Evolutionary conservation across 2,797 vertebrate species (phyloP), one percentile per base, ranked within the genome.

Genomic region (Enteromius radiatus): DNA sequence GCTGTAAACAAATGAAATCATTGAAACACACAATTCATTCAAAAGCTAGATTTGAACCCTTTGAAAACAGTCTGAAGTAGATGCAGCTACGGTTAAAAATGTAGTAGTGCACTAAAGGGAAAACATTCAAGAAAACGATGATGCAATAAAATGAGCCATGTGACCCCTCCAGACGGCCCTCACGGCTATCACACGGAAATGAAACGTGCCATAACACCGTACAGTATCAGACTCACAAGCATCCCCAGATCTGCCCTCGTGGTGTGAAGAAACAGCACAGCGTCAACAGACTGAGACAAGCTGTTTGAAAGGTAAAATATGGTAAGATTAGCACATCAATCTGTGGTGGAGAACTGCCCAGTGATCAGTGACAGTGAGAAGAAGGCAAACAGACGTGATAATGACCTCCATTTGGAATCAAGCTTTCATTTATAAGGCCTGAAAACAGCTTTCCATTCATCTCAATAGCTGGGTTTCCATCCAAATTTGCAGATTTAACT

Each of bases 281-380:
- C 3, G 1, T 63, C 33, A 36, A 38, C n/a, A 23, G 52, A 61
- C 2, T 43, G 78, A 70, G 23, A 28, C 2, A 79, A 11, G 52
- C 78, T 41, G n/a, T 54, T 43, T 76, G 36, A 56, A 41, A 70
- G 54, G 52, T 56, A 59, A 70, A 59, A 70, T 80, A n/a, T 70
- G 33, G 9, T 31, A 41, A 3, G 10, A 69, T 69, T 56, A 43
- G 77, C 38, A 31, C 52, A n/a, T 56, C 65, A 31, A 67, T n/a
- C 76, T 67, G 33, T 69, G 15, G 23, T 70, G 65, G 47, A 78
- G 31, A 38, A 19, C 31, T 23, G 63, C 31, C 76, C 52, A 59
- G 70, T 59, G 73, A 74, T 54, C 52, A 19, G 73, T 38, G 49
- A 38, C 47, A 33, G 70, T 54, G 28, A 74, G 54, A 36, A 41